Evolutionary conservation across 1,140 invertebrate genomes (phyloP), one percentile per base, ranked within the genome.

Genomic region (Ptiloglossa arizonensis): DNA sequence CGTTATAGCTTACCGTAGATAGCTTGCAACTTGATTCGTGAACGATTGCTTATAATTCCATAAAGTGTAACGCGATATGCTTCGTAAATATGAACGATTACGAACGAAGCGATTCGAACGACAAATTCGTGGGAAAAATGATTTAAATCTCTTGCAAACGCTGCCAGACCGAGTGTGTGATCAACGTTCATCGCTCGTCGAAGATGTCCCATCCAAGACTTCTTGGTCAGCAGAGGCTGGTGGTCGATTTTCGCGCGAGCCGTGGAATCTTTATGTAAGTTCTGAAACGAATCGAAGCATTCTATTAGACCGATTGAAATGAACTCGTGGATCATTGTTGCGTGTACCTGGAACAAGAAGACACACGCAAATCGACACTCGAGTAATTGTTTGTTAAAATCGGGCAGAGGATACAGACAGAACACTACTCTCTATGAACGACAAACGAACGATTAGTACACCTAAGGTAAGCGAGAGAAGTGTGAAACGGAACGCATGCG

Each of bases 211-310:
- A 27, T 69, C 22, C 29, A 4, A 19, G 46, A 15, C 17, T 52
- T n/a, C n/a, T n/a, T 17, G 75, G 60, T 85, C 86, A 91, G 71
- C 91, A 88, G 56, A 91, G 79, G 46, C 89, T 87, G 62, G 86
- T 89, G 29, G 89, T 89, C 27, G 86, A 85, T 78, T 89, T 91
- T 63, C 91, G 87, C 68, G 91, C 88, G 29, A 88, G 76, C 41
- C 79, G 70, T 48, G 89, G 86, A 79, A 80, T 86, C 63, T 87
- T 90, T 74, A 92, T 80, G 68, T 69, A 91, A 9, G 85, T 90
- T 77, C 91, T 91, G 84, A n/a, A 89, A 86, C 84, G 48, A 11
- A 80, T 54, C 22, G 0, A 63, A 24, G 15, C 0, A 15, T 57
- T 54, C 19, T 15, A 17, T 27, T 2, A 41, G 13, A 13, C 5